Conservation (phyloP, 2,888 invertebrate species). For the Petrophora chlorosata region DNA sequence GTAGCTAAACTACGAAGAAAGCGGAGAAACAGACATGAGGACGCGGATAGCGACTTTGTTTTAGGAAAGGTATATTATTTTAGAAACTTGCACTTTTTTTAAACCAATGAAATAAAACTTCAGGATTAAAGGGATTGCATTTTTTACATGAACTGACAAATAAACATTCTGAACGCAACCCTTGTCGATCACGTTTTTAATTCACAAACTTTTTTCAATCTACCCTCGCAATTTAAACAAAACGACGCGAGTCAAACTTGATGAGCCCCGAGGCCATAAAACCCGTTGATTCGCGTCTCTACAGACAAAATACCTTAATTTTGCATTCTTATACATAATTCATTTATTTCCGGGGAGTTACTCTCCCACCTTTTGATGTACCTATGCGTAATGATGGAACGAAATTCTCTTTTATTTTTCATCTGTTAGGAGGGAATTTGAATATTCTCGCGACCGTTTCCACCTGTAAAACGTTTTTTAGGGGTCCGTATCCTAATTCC, state of each 20-base stretch:
- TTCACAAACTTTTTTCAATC: slow-evolving; percentile 21
- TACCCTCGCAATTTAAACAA: slow-evolving; percentile 16
- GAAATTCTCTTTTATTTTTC: slow-evolving; percentile 27
- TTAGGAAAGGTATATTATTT: no score
- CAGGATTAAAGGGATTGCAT: no score
- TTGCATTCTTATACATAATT: slow-evolving; percentile 39
- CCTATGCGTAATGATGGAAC: slow-evolving; percentile 35
- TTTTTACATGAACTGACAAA: background rate
- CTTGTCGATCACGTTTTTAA: slow-evolving; percentile 16
- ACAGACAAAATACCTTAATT: slow-evolving; percentile 33
- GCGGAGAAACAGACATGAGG: no score
- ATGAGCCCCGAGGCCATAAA: slow-evolving; percentile 20
- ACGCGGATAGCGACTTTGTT: no score
- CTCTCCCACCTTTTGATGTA: slow-evolving; percentile 32
- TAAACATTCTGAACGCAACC: background rate
- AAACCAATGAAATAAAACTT: no score
- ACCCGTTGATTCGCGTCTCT: slow-evolving; percentile 31
- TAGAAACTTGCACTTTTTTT: no score
- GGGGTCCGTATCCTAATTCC: background rate
- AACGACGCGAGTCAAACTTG: slow-evolving; percentile 25
- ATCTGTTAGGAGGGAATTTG: slow-evolving; percentile 18
- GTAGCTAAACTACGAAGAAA: no score
- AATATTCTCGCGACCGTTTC: slow-evolving; percentile 16
- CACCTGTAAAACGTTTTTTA: slow-evolving; percentile 15
- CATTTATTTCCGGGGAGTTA: slow-evolving; percentile 33